A percentile compares a stretch with the other conserved stretches of the same genome.
Conservation (phyloP, 2,113 vertebrate species). For the Nestor notabilis region DNA sequence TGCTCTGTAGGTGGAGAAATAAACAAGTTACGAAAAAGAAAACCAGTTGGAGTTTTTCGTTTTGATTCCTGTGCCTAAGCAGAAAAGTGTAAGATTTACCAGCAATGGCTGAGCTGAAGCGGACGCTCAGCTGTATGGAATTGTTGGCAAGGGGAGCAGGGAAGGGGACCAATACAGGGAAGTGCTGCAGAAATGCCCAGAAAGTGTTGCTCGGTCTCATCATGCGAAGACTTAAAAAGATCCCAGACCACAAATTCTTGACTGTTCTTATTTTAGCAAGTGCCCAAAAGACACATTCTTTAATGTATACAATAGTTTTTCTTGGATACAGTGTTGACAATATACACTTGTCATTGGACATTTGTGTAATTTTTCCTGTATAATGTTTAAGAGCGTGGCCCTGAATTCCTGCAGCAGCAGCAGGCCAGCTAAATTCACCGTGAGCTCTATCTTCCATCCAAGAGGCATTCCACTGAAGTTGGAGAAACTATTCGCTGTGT, state of each 20-base stretch:
- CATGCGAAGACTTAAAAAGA: not conserved
- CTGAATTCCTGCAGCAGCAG: conserved; percentile 31
- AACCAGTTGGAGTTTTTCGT: not conserved
- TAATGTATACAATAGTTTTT: not conserved
- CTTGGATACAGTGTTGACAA: not conserved
- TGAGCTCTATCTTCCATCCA: conserved; percentile 33
- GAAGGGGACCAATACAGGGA: not conserved
- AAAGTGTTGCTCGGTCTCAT: not conserved
- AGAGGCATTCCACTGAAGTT: conserved; percentile 38
- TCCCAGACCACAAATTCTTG: not conserved
- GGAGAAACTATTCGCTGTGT: not conserved
- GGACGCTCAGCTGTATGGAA: not conserved
- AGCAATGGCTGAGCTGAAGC: not conserved
- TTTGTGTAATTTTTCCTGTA: conserved; percentile 28
- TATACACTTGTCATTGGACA: not conserved
- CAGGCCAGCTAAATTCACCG: conserved; percentile 9
- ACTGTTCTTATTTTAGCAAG: not conserved
- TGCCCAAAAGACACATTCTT: not conserved
- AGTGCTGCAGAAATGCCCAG: conserved; percentile 5
- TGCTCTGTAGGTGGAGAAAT: not conserved
- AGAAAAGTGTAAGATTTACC: not conserved
- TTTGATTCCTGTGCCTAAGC: not conserved
- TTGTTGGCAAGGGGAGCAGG: not conserved
- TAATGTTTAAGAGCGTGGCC: not conserved
- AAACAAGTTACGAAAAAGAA: conserved; percentile 8